Evolutionary conservation across 53 echinoderm and acorn worm species (phyloP).

Genomic region (Crossaster papposus): DNA sequence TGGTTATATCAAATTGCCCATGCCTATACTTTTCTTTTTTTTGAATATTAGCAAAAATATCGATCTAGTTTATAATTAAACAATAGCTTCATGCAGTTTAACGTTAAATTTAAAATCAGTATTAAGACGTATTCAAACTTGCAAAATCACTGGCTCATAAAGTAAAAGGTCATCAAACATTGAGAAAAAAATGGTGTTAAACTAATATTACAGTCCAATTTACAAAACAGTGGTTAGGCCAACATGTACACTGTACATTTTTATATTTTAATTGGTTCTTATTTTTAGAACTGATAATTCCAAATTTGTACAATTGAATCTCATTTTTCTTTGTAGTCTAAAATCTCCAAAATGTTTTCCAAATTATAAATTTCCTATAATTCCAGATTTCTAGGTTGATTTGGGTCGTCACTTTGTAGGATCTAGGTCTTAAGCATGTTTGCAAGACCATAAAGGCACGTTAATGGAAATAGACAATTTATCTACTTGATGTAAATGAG

Average conservation of each 20-base stretch:
- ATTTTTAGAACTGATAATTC: too few relatives aligned
- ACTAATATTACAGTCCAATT: too few relatives aligned
- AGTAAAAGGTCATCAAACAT: not conserved
- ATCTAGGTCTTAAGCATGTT: not conserved
- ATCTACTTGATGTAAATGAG: not conserved
- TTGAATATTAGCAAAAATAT: too few relatives aligned
- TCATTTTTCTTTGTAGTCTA: too few relatives aligned
- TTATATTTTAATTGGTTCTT: too few relatives aligned
- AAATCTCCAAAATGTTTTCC: not conserved
- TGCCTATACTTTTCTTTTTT: too few relatives aligned
- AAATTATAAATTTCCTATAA: not conserved
- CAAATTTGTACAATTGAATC: too few relatives aligned
- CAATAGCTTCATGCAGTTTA: too few relatives aligned
- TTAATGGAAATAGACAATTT: not conserved
- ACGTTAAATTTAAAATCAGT: not conserved
- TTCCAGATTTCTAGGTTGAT: not conserved
- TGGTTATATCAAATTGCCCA: not conserved
- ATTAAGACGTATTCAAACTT: not conserved
- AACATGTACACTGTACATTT: too few relatives aligned
- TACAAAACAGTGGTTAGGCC: too few relatives aligned
- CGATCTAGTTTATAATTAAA: too few relatives aligned
- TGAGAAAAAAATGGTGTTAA: not conserved
- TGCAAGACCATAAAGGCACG: not conserved
- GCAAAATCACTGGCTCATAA: not conserved
- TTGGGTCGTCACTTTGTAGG: not conserved